Base-by-base conservation (phyloP, 2,888 invertebrate genomes). In the Plagiodera versicolora region DNA sequence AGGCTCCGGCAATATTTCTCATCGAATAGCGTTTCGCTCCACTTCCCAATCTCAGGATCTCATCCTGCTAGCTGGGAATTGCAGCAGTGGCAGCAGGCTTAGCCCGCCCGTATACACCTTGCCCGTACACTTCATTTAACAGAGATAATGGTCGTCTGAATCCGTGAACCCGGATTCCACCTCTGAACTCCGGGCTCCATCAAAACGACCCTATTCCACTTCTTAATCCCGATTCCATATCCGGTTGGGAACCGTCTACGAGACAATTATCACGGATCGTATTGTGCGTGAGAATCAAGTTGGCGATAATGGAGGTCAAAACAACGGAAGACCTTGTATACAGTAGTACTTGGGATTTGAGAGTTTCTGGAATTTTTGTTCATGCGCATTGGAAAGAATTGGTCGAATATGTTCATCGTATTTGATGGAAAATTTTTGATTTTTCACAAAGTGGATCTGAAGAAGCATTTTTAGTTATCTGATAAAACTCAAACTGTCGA, bases 61-160 rank as follows among this genome's bases (percentile, higher is more conserved):
- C 76, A 76, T 76, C 77, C 77, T 72, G 74, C 70, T 72, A 75
- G 74, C 72, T 72, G 74, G 75, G 77, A 77, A 78, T 78, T 77
- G 77, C 75, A 75, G 74, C 74, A 73, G 74, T 68, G 75, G 77
- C 78, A 74, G 77, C 78, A 76, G 79, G 79, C 78, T 79, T 79
- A 79, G 75, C 74, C 74, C 75, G 71, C 74, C 77, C 14, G 11
- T 73, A 77, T 77, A 77, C 78, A 77, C 79, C 78, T 79, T 77
- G 71, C 74, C 65, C 67, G 67, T 78, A 79, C 80, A 79, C 79
- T 80, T 79, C 80, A 80, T 80, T 80, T 80, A 80, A 79, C 80
- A 74, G 72, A 75, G 79, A 80, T 80, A 80, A 80, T 77, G 74
- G 75, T 83, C 84, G 83, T 80, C 70, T 81, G 80, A 80, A 78